A percentile compares a stretch with the other conserved stretches of the same genome.
Evolutionary conservation across 2,113 vertebrate species (phyloP).

Genomic region (Oncorhynchus clarkii): DNA sequence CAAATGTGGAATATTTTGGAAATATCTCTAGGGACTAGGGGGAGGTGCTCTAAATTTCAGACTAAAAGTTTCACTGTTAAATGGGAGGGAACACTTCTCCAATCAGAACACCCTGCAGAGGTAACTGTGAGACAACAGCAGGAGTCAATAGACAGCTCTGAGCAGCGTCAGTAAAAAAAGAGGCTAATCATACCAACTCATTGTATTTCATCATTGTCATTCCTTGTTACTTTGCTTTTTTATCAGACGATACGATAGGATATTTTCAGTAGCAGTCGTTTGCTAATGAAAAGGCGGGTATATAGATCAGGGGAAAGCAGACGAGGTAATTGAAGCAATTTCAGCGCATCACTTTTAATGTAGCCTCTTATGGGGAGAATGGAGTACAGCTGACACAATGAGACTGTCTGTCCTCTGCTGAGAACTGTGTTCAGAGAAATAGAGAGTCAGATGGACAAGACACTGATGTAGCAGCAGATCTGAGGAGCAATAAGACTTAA

Average conservation of each 20-base stretch:
- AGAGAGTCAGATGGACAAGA: not conserved
- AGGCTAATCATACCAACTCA: not conserved
- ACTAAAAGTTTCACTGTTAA: not conserved
- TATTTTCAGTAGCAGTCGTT: not conserved
- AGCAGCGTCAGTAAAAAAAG: not conserved
- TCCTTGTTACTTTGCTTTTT: not conserved
- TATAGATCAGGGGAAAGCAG: not conserved
- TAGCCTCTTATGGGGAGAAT: not conserved
- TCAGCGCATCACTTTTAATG: not conserved
- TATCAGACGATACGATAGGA: not conserved
- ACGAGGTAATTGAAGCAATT: conserved; percentile 4
- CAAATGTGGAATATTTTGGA: too few relatives aligned
- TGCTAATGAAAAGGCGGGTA: not conserved
- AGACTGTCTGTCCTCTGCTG: not conserved
- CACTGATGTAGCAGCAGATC: not conserved
- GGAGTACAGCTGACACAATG: not conserved
- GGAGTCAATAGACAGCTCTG: not conserved
- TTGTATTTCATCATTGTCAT: not conserved
- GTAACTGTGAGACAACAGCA: not conserved
- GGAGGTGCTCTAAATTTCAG: not conserved
- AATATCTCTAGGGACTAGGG: too few relatives aligned
- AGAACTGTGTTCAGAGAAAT: not conserved
- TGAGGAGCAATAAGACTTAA: not conserved
- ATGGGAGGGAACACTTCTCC: not conserved
- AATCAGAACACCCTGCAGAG: not conserved